Conservation (phyloP, 2,888 invertebrate genomes). For the Dicranocentrus wangi region DNA sequence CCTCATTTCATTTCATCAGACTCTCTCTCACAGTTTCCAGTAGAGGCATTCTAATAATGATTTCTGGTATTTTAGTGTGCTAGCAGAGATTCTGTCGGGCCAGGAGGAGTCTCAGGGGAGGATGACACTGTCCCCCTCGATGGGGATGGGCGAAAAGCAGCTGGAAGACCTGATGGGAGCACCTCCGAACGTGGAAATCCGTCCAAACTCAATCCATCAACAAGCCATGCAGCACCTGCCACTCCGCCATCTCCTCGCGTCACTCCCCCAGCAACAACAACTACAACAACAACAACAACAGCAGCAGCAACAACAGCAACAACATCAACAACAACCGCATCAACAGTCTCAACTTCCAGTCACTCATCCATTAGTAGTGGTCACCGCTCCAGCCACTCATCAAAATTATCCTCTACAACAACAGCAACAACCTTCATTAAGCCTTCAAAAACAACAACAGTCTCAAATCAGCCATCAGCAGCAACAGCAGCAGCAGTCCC, state of each 20-base stretch:
- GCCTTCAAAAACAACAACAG: too few relatives aligned
- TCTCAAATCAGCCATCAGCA: too few relatives aligned
- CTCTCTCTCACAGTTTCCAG: too few relatives aligned
- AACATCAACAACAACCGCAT: constrained; percentile 8
- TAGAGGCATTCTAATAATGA: neutral
- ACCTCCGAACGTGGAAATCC: constrained; percentile 53
- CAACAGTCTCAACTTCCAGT: constrained; percentile 26
- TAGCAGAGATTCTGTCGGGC: constrained; percentile 58
- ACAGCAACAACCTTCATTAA: too few relatives aligned
- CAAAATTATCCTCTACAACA: neutral
- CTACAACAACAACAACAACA: constrained; percentile 31
- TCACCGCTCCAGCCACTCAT: neutral
- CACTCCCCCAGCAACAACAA: constrained; percentile 40
- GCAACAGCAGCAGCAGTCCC: too few relatives aligned
- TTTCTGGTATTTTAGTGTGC: constrained; percentile 36
- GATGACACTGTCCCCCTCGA: constrained; percentile 3
- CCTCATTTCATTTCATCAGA: too few relatives aligned
- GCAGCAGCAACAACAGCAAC: too few relatives aligned
- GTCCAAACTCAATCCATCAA: constrained; percentile 41
- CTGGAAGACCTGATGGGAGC: constrained; percentile 46
- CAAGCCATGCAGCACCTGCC: constrained; percentile 43
- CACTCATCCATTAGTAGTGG: constrained; percentile 4
- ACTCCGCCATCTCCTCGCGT: constrained; percentile 33
- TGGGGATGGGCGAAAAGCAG: constrained; percentile 38
- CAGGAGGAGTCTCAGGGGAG: constrained; percentile 48